A percentile compares a stretch with the other conserved stretches of the same genome.
phyloP scores from a whole-genome alignment of 2,797 vertebrate species.

The Nannoperca obscura region DNA sequence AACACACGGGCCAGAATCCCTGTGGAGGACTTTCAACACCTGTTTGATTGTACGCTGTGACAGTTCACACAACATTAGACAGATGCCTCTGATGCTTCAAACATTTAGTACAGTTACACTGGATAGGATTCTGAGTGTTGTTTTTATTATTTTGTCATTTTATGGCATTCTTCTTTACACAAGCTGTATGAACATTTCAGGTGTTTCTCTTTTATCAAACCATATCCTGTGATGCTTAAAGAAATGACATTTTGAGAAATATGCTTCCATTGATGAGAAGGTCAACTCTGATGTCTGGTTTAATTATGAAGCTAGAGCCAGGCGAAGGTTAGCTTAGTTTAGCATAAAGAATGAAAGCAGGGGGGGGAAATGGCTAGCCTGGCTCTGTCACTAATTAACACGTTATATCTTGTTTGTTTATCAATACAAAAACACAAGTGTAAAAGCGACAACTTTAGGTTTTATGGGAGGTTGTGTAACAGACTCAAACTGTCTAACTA shows the following conservation, averaged over 20 bases:
- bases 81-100: neutral
- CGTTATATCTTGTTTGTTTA: too few species aligned
- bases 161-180: neutral
- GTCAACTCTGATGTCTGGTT: too few species aligned
- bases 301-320: neutral
- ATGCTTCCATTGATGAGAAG: neutral
- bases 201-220: neutral
- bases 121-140: neutral
- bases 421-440: neutral
- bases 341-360: neutral
- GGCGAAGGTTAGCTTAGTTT: neutral
- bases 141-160: neutral
- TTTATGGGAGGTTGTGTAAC: neutral
- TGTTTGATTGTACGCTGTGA: neutral
- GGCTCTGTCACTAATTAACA: neutral
- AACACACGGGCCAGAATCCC: slow-evolving; percentile 9
- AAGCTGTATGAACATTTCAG: neutral
- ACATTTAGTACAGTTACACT: neutral
- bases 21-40: neutral
- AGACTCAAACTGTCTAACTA: neutral
- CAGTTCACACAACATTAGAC: neutral
- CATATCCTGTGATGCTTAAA: neutral
- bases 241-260: neutral
- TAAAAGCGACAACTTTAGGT: neutral
- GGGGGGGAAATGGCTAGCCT: neutral